Percentiles rank a stretch among this genome's conserved stretches.
phyloP scores from a whole-genome alignment of 2,113 vertebrate genomes.

The Cryptoleucopteryx plumbea region DNA sequence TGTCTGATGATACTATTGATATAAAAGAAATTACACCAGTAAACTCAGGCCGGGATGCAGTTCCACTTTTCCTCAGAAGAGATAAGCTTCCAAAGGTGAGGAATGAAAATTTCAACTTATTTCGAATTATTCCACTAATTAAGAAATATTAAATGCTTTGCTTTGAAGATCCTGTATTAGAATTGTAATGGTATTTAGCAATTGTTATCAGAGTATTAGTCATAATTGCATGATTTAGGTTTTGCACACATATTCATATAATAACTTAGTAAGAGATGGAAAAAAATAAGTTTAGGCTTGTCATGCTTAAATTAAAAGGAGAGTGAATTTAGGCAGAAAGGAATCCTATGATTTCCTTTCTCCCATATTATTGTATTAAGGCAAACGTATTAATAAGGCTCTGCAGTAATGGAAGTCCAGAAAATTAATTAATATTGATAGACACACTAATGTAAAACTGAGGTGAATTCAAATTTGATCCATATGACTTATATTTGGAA shows the following conservation, averaged over 20 bases:
- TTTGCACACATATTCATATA: neutral
- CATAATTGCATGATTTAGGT: neutral
- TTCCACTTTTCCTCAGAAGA: constrained; percentile 80
- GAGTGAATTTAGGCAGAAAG: neutral
- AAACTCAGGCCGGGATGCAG: constrained; percentile 78
- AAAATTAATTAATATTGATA: neutral
- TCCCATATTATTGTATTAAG: neutral
- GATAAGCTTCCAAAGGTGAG: constrained; percentile 89
- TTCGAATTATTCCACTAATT: neutral
- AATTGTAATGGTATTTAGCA: neutral
- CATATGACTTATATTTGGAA: neutral
- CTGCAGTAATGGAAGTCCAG: neutral
- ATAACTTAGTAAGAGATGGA: neutral
- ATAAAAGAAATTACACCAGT: constrained; percentile 75
- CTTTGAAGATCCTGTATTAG: neutral
- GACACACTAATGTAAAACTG: neutral
- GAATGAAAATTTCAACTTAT: neutral
- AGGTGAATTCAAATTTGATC: neutral
- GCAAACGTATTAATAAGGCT: neutral
- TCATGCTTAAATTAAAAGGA: neutral
- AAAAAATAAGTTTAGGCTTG: neutral
- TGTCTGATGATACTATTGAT: constrained; percentile 89
- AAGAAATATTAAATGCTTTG: neutral
- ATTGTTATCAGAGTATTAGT: neutral
- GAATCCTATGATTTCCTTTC: neutral